phyloP scores from a whole-genome alignment of 1,140 invertebrate genomes.

The Scaptomyza graminum region DNA sequence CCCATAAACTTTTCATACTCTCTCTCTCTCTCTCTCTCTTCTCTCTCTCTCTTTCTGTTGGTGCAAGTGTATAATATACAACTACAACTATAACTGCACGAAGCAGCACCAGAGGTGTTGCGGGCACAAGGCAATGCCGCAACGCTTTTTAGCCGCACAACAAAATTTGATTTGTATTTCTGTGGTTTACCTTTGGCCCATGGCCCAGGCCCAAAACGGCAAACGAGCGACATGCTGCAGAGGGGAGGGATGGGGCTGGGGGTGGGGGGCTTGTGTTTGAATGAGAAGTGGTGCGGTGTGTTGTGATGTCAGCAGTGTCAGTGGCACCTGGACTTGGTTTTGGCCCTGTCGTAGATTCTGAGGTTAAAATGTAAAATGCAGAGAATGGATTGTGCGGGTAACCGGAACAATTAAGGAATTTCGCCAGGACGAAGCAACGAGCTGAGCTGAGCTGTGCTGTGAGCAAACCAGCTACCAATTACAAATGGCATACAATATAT shows the following conservation, averaged over 20 bases:
- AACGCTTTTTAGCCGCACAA: constrained; percentile 78
- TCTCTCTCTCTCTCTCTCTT: no score
- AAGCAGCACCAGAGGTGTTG: no score
- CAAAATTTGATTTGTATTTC: constrained; percentile 83
- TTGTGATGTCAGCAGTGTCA: constrained; percentile 61
- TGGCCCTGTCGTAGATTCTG: constrained; percentile 69
- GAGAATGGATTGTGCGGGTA: constrained; percentile 82
- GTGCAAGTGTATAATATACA: not conserved
- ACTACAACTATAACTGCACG: constrained; percentile 1
- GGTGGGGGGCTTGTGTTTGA: not conserved
- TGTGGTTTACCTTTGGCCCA: constrained; percentile 79
- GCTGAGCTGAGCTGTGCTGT: not conserved
- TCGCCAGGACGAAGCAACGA: constrained; percentile 31
- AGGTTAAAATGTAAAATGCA: constrained; percentile 82
- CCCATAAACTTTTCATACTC: no score
- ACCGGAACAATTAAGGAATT: constrained; percentile 83
- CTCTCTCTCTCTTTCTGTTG: no score
- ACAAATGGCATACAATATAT: constrained; percentile 62
- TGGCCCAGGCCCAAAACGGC: constrained; percentile 5
- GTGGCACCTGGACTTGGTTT: constrained; percentile 74
- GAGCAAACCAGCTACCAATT: constrained; percentile 58
- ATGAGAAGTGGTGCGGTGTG: no score
- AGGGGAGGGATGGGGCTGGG: not conserved
- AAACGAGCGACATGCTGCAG: constrained; percentile 13
- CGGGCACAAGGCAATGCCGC: constrained; percentile 23